Evolutionary conservation across 2,113 vertebrate genomes (phyloP).

Genomic region (Callithrix jacchus): DNA sequence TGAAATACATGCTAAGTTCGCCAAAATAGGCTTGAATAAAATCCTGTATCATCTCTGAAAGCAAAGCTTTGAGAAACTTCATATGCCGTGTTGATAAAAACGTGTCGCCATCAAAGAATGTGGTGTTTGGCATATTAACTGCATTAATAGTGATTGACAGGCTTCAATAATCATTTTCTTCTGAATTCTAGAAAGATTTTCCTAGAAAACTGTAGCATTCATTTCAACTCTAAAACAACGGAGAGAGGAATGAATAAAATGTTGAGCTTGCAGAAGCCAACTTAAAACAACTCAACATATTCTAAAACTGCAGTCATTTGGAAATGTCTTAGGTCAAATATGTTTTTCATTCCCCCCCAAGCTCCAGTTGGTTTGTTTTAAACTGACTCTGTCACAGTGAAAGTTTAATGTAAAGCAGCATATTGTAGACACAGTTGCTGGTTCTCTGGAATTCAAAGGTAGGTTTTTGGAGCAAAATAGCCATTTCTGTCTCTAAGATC

Average conservation of each 20-base stretch:
- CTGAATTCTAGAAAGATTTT: slow-evolving; percentile 10
- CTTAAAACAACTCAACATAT: background rate
- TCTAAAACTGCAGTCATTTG: background rate
- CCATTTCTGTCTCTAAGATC: background rate
- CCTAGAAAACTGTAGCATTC: background rate
- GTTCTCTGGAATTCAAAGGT: slow-evolving; percentile 31
- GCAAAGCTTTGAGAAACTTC: slow-evolving; percentile 5
- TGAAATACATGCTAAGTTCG: slow-evolving; percentile 24
- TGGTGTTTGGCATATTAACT: background rate
- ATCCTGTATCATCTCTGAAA: background rate
- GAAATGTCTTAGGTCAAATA: background rate
- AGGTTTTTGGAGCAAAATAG: slow-evolving; percentile 12
- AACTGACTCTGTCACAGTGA: background rate
- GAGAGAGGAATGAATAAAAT: background rate
- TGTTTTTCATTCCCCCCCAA: background rate
- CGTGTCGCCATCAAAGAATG: background rate
- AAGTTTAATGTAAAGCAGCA: background rate
- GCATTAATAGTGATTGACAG: background rate
- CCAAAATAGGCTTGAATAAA: slow-evolving; percentile 32
- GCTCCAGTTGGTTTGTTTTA: background rate
- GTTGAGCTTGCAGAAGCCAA: background rate
- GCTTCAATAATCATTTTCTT: background rate
- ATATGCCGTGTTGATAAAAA: background rate
- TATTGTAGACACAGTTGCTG: background rate
- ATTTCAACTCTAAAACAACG: slow-evolving; percentile 40